Percentiles rank a stretch among this genome's conserved stretches.
Conservation (phyloP, 2,888 invertebrate species). For the Ornithoptera priamus region DNA sequence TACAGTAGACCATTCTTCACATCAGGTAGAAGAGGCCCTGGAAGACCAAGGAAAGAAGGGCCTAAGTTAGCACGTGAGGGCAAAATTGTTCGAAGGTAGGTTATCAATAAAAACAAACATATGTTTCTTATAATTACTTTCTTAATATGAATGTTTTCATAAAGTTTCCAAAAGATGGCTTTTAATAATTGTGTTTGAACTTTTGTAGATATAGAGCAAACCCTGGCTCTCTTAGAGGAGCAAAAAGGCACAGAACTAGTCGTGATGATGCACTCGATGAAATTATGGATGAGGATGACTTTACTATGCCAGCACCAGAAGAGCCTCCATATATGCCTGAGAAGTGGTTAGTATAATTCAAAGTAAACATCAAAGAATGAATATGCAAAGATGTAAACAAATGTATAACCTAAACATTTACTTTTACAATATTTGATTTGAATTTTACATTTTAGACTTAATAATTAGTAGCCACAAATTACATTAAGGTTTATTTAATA, state of each 20-base stretch:
- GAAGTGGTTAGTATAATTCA: slow-evolving; percentile 81
- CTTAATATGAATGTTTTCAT: not conserved
- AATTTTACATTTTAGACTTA: too few species aligned
- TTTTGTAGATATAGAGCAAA: slow-evolving; percentile 60
- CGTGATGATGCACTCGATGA: slow-evolving; percentile 75
- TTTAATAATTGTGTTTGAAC: not conserved
- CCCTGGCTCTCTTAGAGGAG: slow-evolving; percentile 73
- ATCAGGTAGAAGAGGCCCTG: slow-evolving; percentile 85
- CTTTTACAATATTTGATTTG: too few species aligned
- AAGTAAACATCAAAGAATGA: too few species aligned
- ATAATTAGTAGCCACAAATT: too few species aligned
- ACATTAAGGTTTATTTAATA: too few species aligned
- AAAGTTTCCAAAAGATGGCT: not conserved
- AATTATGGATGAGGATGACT: slow-evolving; percentile 76
- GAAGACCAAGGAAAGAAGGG: slow-evolving; percentile 89
- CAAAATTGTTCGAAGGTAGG: slow-evolving; percentile 73
- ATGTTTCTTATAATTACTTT: too few species aligned
- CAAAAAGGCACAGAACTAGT: slow-evolving; percentile 73
- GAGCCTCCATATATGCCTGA: slow-evolving; percentile 90
- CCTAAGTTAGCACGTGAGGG: slow-evolving; percentile 74
- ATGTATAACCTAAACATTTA: too few species aligned
- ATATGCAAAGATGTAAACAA: too few species aligned
- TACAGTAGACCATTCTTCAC: slow-evolving; percentile 73
- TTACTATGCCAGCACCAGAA: slow-evolving; percentile 84
- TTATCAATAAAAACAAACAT: not conserved